Base-by-base conservation (phyloP, 2,113 vertebrate genomes). In the Murina feae region DNA sequence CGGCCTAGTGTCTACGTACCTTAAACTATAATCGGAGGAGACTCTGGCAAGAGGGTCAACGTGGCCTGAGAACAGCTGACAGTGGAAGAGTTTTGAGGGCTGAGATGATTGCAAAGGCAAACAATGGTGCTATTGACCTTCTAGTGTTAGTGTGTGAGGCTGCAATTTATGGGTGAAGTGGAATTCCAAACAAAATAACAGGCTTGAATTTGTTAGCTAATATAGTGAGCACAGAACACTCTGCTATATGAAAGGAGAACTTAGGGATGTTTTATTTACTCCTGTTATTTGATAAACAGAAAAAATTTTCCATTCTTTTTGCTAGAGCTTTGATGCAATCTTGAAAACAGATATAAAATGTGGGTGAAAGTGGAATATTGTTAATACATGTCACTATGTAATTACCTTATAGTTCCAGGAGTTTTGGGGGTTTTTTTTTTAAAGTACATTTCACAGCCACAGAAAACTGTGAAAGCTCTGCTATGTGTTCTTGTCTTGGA, bases 21-120 rank as follows among this genome's bases (percentile, higher is more conserved):
- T 76, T 86, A 88, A 99, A 99, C 9, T 98, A 98, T 98, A 18
- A 97, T 10, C 28, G 96, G 0, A 83, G 98, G 98, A 98, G 92
- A 97, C 97, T 63, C 97, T 98, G 91, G 94, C 96, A 90, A 98
- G 78, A 89, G 98, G 98, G 0, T 97, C 0, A 89, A 98, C 98
- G 89, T 98, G 98, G 98, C 97, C 97, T 30, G 96, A 97, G 85
- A 98, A 98, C 87, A 89, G 79, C 86, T 37, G 0, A 89, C 4
- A 82, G 68, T 91, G 83, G 95, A 95, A 58, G 96, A 97, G 92
- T 63, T 95, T 47, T 1, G 65, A 51, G 60, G 49, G n/a, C 69
- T 81, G 76, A 95, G 90, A 97, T 78, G 60, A 83, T 49, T 65
- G 63, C 2, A 2, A 92, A 65, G 86, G 86, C 25, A 28, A 86